phyloP scores from a whole-genome alignment of 2,797 vertebrate species.

The Australoheros facetus region DNA sequence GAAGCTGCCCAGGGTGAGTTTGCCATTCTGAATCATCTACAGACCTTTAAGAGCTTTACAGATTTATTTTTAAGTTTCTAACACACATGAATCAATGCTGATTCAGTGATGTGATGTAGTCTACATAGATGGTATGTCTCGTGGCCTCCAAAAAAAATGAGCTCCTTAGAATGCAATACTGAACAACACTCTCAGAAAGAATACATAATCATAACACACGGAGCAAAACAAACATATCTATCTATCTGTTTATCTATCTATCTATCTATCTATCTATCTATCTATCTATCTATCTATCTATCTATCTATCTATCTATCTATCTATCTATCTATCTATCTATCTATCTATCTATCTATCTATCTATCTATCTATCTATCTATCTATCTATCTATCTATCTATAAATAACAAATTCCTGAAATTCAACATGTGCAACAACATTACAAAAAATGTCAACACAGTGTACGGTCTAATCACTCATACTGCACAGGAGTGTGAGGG shows the following conservation, averaged over 20 bases:
- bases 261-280: no score
- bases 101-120: neutral
- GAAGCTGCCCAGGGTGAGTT: neutral
- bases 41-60: neutral
- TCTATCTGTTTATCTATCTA: no score
- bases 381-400: neutral
- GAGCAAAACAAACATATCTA: neutral
- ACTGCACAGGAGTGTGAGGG: neutral
- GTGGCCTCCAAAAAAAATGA: neutral
- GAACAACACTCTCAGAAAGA: neutral
- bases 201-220: neutral
- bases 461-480: neutral
- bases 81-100: neutral
- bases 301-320: no score
- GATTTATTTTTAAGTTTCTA: neutral
- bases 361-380: no score
- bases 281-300: no score
- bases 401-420: no score
- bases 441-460: neutral
- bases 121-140: neutral
- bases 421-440: neutral
- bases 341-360: no score
- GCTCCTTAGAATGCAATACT: neutral
- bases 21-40: neutral
- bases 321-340: no score